Conservation (phyloP, 2,888 invertebrate genomes). For the Euplexia lucipara region DNA sequence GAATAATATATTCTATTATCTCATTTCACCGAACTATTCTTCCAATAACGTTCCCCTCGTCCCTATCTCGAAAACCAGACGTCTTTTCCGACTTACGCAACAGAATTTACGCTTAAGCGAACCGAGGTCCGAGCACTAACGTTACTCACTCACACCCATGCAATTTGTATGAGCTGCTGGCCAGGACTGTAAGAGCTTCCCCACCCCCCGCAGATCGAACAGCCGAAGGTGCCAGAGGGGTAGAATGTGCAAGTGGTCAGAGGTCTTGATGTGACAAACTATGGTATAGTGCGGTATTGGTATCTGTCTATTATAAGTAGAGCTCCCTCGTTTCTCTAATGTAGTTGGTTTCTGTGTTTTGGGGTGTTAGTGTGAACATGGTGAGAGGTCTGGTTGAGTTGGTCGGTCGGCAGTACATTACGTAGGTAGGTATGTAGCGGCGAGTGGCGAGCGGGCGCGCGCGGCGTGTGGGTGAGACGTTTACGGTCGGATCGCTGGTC, state of each 20-base stretch:
- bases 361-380: constrained; percentile 63
- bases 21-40: constrained; percentile 74
- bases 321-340: constrained; percentile 67
- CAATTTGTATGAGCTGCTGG: constrained; percentile 84
- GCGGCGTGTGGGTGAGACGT: constrained; percentile 90
- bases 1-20: constrained; percentile 72
- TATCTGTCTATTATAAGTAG: constrained; percentile 73
- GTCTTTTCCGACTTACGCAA: constrained; percentile 90
- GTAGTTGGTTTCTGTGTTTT: constrained; percentile 47
- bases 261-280: constrained; percentile 86
- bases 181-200: constrained; percentile 70
- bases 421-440: constrained; percentile 86
- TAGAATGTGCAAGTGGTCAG: constrained; percentile 81
- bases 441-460: constrained; percentile 87
- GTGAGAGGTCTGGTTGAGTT: constrained; percentile 68
- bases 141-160: constrained; percentile 88
- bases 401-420: constrained; percentile 79
- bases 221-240: constrained; percentile 77
- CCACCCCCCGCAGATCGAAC: constrained; percentile 71
- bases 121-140: constrained; percentile 87
- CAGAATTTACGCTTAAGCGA: constrained; percentile 90
- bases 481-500: constrained; percentile 90
- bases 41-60: constrained; percentile 80
- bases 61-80: constrained; percentile 85
- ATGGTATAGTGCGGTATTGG: constrained; percentile 88